A percentile compares a stretch with the other conserved stretches of the same genome.
phyloP scores from a whole-genome alignment of 30 jellyfish, hydroid and myxozoan species.

The Cassiopea xamachana region DNA sequence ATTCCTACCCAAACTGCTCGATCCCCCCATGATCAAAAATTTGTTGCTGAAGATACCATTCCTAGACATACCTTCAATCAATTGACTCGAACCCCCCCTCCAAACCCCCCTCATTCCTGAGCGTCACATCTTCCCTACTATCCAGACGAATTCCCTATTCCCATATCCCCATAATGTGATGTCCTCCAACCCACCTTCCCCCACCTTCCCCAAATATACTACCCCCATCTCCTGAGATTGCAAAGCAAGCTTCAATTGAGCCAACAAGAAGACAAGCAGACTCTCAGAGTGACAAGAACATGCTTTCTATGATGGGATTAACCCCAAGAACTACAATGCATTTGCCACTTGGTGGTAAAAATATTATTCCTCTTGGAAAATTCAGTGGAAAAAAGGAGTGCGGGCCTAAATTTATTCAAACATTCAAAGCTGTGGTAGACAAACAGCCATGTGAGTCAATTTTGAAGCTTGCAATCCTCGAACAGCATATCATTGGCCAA shows the following conservation, averaged over 20 bases:
- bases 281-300: slow-evolving; percentile 15
- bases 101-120: slow-evolving; percentile 33
- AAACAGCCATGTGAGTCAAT: slow-evolving; percentile 31
- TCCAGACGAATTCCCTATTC: too few species aligned
- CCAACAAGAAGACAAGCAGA: slow-evolving; percentile 8
- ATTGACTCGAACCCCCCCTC: slow-evolving; percentile 20
- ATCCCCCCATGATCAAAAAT: neutral
- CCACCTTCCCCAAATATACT: too few species aligned
- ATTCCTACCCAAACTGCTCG: neutral
- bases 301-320: neutral
- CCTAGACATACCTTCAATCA: slow-evolving; percentile 4
- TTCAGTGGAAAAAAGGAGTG: slow-evolving; percentile 26
- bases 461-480: slow-evolving; percentile 48
- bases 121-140: slow-evolving; percentile 6
- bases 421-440: slow-evolving; percentile 47
- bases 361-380: slow-evolving; percentile 19
- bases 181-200: too few species aligned
- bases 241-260: neutral
- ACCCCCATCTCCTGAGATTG: neutral
- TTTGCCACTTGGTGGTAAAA: slow-evolving; percentile 27
- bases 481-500: slow-evolving; percentile 33
- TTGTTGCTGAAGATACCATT: neutral
- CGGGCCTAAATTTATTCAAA: slow-evolving; percentile 30
- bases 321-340: neutral
- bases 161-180: too few species aligned